These are phyloP conservation scores for Maconellicoccus hirsutus DNA, from an alignment of 1,140 invertebrate species.

Conservation along the genomic window DNA sequence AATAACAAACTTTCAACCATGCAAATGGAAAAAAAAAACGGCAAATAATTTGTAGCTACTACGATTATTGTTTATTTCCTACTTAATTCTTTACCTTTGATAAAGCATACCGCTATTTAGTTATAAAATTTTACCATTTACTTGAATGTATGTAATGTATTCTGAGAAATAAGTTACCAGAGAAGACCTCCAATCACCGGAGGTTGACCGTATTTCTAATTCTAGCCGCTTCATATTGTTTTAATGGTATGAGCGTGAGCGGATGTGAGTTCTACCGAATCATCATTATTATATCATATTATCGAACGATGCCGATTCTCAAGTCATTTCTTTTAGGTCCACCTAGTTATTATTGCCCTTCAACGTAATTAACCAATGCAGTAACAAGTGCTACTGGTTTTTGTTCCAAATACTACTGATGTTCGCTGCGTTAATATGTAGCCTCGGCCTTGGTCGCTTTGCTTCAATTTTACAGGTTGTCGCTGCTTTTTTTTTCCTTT, in stretches of 20 bases:
- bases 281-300: background rate
- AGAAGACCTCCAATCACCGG: background rate
- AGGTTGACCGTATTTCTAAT: background rate
- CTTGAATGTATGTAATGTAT: background rate
- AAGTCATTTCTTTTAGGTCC: background rate
- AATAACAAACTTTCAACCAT: too few relatives aligned
- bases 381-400: conserved; percentile 7
- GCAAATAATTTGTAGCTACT: too few relatives aligned
- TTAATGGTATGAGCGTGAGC: conserved; percentile 3
- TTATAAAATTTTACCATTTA: background rate
- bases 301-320: conserved; percentile 7
- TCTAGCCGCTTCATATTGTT: background rate
- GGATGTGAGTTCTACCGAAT: conserved; percentile 7
- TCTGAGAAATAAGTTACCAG: background rate
- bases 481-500: too few relatives aligned
- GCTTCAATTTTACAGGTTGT: too few relatives aligned
- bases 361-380: background rate
- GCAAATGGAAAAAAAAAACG: background rate
- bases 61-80: background rate
- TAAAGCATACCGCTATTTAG: background rate
- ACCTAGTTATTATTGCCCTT: conserved; percentile 4
- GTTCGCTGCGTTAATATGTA: background rate
- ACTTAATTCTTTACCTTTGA: background rate
- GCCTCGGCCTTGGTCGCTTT: background rate
- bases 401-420: background rate